Evolutionary conservation across 2,797 vertebrate genomes (phyloP).

Genomic region (Ataeniobius toweri): DNA sequence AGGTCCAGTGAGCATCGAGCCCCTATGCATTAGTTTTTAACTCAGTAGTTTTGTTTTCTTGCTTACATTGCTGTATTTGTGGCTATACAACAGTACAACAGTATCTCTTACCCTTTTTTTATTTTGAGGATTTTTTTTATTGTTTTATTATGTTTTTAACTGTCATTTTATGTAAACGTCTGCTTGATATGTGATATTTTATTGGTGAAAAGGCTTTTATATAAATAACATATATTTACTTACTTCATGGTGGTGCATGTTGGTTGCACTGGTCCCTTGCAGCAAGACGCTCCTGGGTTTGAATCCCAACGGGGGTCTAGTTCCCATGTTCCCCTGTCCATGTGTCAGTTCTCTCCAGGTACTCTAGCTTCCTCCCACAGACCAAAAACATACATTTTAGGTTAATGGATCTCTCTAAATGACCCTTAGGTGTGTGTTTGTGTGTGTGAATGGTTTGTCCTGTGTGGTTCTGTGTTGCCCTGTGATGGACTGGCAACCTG

Average conservation of each 20-base stretch:
- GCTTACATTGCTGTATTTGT: not conserved
- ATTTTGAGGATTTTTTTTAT: too few species aligned
- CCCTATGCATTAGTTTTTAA: not conserved
- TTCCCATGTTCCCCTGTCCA: not conserved
- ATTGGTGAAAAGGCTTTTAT: not conserved
- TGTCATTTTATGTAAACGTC: not conserved
- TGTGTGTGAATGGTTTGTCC: not conserved
- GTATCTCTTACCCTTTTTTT: too few species aligned
- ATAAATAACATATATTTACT: not conserved
- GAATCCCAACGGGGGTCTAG: not conserved
- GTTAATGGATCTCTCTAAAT: not conserved
- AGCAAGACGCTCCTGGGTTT: not conserved
- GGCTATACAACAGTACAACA: not conserved
- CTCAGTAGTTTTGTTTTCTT: not conserved
- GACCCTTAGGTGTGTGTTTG: too few species aligned
- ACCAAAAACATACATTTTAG: not conserved
- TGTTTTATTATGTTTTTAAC: too few species aligned
- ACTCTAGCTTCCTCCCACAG: not conserved
- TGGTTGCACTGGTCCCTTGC: not conserved
- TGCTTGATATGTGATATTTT: not conserved
- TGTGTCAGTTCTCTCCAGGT: not conserved
- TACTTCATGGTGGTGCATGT: not conserved
- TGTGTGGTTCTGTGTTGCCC: not conserved
- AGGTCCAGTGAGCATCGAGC: not conserved
- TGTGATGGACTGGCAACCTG: not conserved